Conservation (phyloP, 2,113 vertebrate genomes). For the Hypanus sabinus region DNA sequence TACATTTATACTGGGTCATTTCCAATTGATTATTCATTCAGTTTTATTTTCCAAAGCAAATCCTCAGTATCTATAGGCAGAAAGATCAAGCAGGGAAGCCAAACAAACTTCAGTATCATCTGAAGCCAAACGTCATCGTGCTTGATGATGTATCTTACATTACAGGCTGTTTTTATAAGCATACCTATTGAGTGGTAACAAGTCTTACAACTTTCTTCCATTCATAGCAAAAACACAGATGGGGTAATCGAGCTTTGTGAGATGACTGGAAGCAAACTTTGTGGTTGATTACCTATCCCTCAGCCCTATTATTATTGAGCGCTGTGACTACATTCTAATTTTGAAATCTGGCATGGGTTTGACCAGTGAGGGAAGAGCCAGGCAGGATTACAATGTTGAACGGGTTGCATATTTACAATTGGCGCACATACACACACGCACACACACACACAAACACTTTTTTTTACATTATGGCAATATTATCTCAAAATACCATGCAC, state of each 20-base stretch:
- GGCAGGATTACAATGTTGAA: background rate
- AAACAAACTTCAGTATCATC: background rate
- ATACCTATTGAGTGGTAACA: background rate
- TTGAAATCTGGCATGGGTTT: constrained; percentile 4
- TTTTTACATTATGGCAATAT: background rate
- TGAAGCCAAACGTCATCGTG: background rate
- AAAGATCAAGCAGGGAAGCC: background rate
- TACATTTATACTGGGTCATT: background rate
- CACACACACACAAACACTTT: background rate
- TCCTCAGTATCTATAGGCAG: background rate
- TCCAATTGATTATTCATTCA: background rate
- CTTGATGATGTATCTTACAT: constrained; percentile 1
- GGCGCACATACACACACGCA: background rate
- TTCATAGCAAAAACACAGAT: background rate
- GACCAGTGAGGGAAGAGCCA: background rate
- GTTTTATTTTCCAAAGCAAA: constrained; percentile 33
- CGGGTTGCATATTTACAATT: background rate
- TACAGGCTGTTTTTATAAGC: background rate
- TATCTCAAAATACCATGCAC: background rate
- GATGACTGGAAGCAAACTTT: background rate
- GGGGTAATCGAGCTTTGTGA: background rate
- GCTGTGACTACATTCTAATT: background rate
- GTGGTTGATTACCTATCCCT: constrained; percentile 9
- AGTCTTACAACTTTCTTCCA: background rate
- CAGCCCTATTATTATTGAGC: background rate